Base-by-base conservation (phyloP, 2,113 vertebrate species). In the Pseudorhombus dupliciocellatus region DNA sequence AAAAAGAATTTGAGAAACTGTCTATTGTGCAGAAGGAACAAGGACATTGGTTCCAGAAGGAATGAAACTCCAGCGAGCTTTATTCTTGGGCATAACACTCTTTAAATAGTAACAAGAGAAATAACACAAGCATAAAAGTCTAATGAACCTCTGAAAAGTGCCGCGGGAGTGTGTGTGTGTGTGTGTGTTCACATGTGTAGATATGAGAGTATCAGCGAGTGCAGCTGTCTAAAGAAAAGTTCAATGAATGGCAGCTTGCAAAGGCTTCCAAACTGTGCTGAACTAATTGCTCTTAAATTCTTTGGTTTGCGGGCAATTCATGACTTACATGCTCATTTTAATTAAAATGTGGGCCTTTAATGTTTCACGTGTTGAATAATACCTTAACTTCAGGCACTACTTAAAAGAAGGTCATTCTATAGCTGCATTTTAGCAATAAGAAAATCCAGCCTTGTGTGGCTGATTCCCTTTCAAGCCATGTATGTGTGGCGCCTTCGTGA, bases 321-420 rank as follows among this genome's bases (percentile, higher is more conserved):
- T 66, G 30, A 81, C 71, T 65, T 61, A 4, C 51, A 66, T 21
- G 26, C 44, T 73, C 58, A 9, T 66, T 86, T 72, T 83, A 85
- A 87, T 89, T 85, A 56, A 81, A 83, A 71, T 77, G 52, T 62
- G 64, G 62, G 58, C 66, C 74, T 80, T 84, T 68, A 77, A 83
- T 83, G 79, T 79, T 80, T 11, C 51, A 52, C 69, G 42, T 30
- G 42, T 5, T 70, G 54, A 76, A 80, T 71, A 74, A 50, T 52
- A 74, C 56, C 59, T 71, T 73, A 53, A 85, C 75, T 83, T 55
- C 54, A 66, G 73, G 80, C 78, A 40, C 61, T 79, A 64, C 52
- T 77, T 80, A 53, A 79, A 86, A 87, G 65, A 84, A 80, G 80
- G 76, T 77, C 69, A 83, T 78, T 78, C 61, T 74, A 80, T 73